Base-by-base conservation (phyloP, 2,113 vertebrate species). In the Clinocottus analis region DNA sequence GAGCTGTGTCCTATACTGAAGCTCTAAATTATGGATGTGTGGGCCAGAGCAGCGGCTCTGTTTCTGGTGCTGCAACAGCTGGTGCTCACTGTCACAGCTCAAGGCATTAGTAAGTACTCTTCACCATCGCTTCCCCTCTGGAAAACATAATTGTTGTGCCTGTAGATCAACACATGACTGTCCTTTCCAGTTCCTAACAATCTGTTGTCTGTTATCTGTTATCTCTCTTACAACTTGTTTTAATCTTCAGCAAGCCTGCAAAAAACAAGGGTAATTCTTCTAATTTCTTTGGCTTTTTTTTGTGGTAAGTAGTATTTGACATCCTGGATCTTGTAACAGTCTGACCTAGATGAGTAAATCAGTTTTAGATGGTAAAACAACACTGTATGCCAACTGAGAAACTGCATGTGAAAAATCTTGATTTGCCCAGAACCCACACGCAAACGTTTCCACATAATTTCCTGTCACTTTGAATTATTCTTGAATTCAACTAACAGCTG, bases 21-120 rank as follows among this genome's bases (percentile, higher is more conserved):
- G 83, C 51, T 3, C 43, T 55, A 71, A 95, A 95, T 86, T 89
- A 94, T 85, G 93, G 82, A 59, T 74, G 33, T 85, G 75, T 90
- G 91, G 85, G 76, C 75, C 77, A 83, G 89, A 85, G 61, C 76
- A 8, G 68, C 93, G 37, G 90, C 95, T 71, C 85, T 95, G 63
- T 86, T 93, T 90, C 94, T 94, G 87, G 78, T 96, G 70, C 85
- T 95, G 79, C 93, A 96, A 78, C 96, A 93, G 86, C 91, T 95
- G 2, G 85, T 91, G 51, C 73, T 88, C 83, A 89, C 87, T 19
- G 82, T 93, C 45, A 93, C 91, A 79, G 87, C 95, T 51, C 87
- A 93, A 72, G 96, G 96, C 9, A 95, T 94, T 83, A 96, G 97
- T 98, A 95, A 97, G 97, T 92, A 68, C 37, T 80, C 47, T 62